Evolutionary conservation across 2,113 vertebrate genomes (phyloP).

Genomic region (Alethe diademata): DNA sequence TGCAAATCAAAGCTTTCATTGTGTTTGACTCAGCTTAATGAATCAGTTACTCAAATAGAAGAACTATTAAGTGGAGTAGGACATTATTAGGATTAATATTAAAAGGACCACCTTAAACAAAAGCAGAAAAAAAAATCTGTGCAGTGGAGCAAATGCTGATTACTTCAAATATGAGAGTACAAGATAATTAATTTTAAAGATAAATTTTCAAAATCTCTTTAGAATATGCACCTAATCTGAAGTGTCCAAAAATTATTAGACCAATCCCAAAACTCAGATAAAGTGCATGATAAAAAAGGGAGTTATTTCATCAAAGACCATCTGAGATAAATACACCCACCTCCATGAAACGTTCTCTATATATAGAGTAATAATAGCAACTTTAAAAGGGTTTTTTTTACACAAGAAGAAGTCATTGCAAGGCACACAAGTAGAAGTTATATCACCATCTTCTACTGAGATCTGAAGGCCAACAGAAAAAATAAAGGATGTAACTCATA

Average conservation of each 20-base stretch:
- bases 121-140: background rate
- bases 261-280: background rate
- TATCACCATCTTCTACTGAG: background rate
- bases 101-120: background rate
- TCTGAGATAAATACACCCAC: background rate
- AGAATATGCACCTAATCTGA: background rate
- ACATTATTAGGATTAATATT: background rate
- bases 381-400: background rate
- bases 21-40: background rate
- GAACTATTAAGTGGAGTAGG: background rate
- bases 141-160: background rate
- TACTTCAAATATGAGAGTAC: background rate
- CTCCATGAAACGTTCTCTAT: background rate
- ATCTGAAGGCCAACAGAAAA: background rate
- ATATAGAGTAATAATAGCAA: background rate
- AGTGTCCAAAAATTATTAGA: background rate
- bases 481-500: background rate
- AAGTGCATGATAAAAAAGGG: background rate
- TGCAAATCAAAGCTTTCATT: background rate
- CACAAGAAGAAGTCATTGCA: background rate
- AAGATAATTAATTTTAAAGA: background rate
- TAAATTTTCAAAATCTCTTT: background rate
- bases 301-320: background rate
- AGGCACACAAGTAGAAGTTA: background rate
- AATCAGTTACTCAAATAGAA: background rate